phyloP scores from a whole-genome alignment of 2,888 invertebrate species.

The Lepetodrilus schrolli region DNA sequence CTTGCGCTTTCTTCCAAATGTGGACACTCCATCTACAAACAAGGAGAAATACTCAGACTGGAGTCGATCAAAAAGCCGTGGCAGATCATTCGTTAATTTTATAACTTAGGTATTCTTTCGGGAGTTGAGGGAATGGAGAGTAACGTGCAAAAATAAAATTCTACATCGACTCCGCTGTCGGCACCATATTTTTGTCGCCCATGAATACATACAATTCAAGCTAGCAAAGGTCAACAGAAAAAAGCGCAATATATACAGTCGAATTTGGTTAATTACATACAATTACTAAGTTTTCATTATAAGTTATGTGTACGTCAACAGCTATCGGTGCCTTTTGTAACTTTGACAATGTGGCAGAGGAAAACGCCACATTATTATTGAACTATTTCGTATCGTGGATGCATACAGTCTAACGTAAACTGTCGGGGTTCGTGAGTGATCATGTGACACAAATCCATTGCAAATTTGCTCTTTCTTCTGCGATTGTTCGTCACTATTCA shows the following conservation, averaged over 20 bases:
- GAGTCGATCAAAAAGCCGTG: not conserved
- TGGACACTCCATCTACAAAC: constrained; percentile 72
- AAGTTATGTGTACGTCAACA: too few relatives aligned
- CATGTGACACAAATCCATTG: constrained; percentile 27
- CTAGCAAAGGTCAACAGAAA: constrained; percentile 13
- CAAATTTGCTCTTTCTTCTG: constrained; percentile 9
- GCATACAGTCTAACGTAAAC: not conserved
- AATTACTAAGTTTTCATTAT: too few relatives aligned
- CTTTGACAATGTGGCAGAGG: too few relatives aligned
- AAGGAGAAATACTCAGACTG: not conserved
- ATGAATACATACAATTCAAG: constrained; percentile 18
- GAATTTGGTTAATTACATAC: too few relatives aligned
- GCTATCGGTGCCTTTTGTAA: too few relatives aligned
- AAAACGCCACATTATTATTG: too few relatives aligned
- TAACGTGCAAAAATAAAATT: constrained; percentile 8
- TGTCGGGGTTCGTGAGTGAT: not conserved
- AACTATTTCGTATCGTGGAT: not conserved
- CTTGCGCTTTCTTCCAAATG: constrained; percentile 73
- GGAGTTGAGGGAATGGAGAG: not conserved
- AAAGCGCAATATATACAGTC: not conserved
- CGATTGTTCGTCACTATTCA: not conserved
- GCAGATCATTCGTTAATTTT: constrained; percentile 15
- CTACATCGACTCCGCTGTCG: constrained; percentile 23
- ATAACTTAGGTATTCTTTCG: not conserved
- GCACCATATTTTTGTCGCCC: constrained; percentile 21